Evolutionary conservation across 2,797 vertebrate species (phyloP), one percentile per base, ranked within the genome.

Genomic region (Sebastolobus alascanus): DNA sequence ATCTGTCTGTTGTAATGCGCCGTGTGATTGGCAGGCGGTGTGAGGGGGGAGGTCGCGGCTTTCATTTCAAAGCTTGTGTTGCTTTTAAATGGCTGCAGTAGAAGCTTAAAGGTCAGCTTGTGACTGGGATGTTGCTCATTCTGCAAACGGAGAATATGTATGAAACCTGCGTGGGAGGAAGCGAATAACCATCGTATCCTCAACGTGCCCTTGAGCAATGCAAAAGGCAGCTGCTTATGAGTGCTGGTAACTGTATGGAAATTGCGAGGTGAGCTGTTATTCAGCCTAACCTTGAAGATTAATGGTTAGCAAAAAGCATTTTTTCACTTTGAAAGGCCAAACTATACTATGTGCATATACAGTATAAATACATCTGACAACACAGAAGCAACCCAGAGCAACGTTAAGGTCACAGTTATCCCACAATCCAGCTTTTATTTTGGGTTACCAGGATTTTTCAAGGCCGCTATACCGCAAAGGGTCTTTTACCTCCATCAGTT

Each of bases 91-190:
- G 85, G 76, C 71, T 52, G 71, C 84, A 12, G 65, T 25, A 2
- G 72, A 77, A 25, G 37, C 70, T 54, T 65, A 84, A 91, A 93
- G 90, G 93, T 93, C 90, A 87, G 66, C 67, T 78, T 68, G 75
- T 38, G 82, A 84, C 83, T 54, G 10, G 65, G 83, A 78, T 65
- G 75, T 20, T 76, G 52, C 77, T 80, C 54, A 8, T 77, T 66
- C 55, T 59, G 69, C 68, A 8, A 68, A 68, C 4, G 0, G 70
- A 71, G 77, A 78, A 80, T 74, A 78, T 60, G 54, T 59, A 79
- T 69, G 82, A 85, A 79, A 76, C 31, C 25, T 35, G 79, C 31
- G 79, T 87, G 79, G 83, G 84, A 84, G 73, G 79, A 58, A 64
- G 63, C 2, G 65, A 87, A 71, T 38, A 79, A 79, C 46, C 50